Percentiles rank a stretch among this genome's conserved stretches.
Conservation (phyloP, 1,140 invertebrate genomes). For the Steinernema khuongi region DNA sequence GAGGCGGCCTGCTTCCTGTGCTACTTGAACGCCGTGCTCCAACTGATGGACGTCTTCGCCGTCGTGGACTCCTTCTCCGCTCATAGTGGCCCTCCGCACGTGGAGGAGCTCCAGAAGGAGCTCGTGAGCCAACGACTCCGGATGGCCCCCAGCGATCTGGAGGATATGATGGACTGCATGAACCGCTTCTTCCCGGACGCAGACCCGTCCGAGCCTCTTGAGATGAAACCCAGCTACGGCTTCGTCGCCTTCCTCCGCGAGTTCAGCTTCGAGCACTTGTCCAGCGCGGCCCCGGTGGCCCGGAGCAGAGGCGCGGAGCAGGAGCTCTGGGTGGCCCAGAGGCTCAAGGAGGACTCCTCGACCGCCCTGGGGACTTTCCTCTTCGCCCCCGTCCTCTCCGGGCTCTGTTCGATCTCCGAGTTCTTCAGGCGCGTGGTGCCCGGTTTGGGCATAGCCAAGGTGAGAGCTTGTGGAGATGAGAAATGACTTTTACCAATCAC, state of each 20-base stretch:
- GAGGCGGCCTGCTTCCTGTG: not conserved
- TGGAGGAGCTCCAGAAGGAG: not conserved
- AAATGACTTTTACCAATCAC: not conserved
- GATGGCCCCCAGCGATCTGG: not conserved
- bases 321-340: not conserved
- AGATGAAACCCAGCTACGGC: not conserved
- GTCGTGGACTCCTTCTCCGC: not conserved
- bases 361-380: not conserved
- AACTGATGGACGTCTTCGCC: not conserved
- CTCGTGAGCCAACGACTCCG: not conserved
- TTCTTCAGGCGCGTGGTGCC: not conserved
- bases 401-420: not conserved
- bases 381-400: not conserved
- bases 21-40: not conserved
- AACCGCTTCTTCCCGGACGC: not conserved
- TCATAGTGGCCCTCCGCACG: not conserved
- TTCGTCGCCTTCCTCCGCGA: not conserved
- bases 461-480: not conserved
- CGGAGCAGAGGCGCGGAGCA: not conserved
- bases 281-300: not conserved
- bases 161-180: slow-evolving; percentile 3
- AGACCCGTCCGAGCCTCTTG: not conserved
- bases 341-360: not conserved
- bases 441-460: not conserved
- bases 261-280: not conserved